Evolutionary conservation across 2,888 invertebrate genomes (phyloP).

Genomic region (Polymixis lichenea): DNA sequence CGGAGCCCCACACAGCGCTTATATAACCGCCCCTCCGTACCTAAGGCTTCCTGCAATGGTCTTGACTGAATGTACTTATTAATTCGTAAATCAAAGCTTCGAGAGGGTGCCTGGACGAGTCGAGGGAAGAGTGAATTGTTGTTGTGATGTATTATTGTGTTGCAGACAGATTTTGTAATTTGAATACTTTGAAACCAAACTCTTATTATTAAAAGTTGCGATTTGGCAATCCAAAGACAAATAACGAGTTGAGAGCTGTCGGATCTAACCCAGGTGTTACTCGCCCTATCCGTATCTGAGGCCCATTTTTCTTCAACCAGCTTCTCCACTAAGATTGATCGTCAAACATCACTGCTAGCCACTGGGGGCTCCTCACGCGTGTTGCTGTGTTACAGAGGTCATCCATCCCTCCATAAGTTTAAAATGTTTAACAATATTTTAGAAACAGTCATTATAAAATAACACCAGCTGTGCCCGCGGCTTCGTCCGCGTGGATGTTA

Average conservation of each 20-base stretch:
- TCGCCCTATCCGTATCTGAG: background rate
- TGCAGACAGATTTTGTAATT: background rate
- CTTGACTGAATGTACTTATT: constrained; percentile 48
- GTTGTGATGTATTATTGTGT: background rate
- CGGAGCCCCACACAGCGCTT: background rate
- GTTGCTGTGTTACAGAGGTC: too few relatives aligned
- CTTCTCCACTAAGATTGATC: background rate
- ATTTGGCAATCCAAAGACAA: background rate
- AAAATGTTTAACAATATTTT: too few relatives aligned
- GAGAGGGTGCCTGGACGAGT: background rate
- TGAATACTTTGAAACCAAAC: background rate
- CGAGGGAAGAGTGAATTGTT: constrained; percentile 15
- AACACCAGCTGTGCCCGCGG: too few relatives aligned
- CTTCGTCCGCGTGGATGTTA: too few relatives aligned
- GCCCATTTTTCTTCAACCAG: background rate
- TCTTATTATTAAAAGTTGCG: background rate
- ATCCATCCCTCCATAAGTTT: too few relatives aligned
- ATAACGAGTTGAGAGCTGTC: background rate
- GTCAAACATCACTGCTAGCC: background rate
- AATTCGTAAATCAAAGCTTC: constrained; percentile 15
- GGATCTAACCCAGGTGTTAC: background rate
- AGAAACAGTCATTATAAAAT: too few relatives aligned
- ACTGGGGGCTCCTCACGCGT: background rate
- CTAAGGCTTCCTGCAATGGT: constrained; percentile 34
- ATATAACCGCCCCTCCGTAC: constrained; percentile 40